phyloP scores from a whole-genome alignment of 2,888 invertebrate genomes.

The Drosophila aldrichi region DNA sequence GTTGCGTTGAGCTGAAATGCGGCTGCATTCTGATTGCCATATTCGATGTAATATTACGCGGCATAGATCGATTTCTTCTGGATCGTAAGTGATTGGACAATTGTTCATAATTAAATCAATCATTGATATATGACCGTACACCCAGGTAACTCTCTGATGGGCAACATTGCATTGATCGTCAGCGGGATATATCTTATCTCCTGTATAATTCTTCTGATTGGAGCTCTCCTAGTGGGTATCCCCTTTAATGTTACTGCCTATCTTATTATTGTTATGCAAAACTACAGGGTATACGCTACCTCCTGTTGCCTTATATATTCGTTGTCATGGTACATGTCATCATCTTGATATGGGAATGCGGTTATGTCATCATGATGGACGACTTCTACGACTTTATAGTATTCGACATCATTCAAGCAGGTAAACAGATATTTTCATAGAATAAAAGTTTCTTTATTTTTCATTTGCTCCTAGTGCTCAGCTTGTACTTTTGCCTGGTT shows the following conservation, averaged over 20 bases:
- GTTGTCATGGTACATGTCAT: conserved; percentile 46
- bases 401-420: conserved; percentile 57
- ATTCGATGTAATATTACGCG: conserved; percentile 62
- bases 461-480: conserved; percentile 34
- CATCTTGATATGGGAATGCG: conserved; percentile 40
- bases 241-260: not conserved
- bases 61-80: conserved; percentile 56
- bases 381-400: conserved; percentile 52
- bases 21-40: conserved; percentile 71
- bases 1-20: conserved; percentile 52
- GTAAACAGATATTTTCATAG: conserved; percentile 15
- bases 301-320: conserved; percentile 58
- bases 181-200: conserved; percentile 62
- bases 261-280: not conserved
- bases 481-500: conserved; percentile 63
- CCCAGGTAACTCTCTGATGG: conserved; percentile 49
- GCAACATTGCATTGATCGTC: conserved; percentile 41
- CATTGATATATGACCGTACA: no score
- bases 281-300: conserved; percentile 35
- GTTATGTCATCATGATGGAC: conserved; percentile 29
- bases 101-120: not conserved
- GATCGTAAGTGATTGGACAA: conserved; percentile 52
- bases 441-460: not conserved
- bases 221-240: conserved; percentile 51
- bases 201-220: conserved; percentile 57